These are phyloP conservation scores for Peromyscus aztecus DNA, from an alignment of 2,797 vertebrate genomes.

Conservation along the genomic window DNA sequence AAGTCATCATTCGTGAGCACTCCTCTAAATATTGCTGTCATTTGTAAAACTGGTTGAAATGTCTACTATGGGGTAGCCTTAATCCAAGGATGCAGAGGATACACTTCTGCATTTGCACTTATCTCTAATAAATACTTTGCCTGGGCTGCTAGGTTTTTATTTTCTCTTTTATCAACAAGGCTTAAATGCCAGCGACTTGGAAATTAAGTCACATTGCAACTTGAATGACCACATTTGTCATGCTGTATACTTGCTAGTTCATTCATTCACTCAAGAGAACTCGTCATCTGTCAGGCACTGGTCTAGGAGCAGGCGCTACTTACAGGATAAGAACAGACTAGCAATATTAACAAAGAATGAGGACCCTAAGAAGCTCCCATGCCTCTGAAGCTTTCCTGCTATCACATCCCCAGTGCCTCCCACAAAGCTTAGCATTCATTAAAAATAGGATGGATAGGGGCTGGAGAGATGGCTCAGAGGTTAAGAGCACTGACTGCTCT, in stretches of 20 bases:
- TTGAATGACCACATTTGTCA: neutral
- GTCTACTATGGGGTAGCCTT: neutral
- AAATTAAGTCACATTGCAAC: neutral
- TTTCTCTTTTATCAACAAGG: constrained; percentile 54
- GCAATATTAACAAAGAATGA: neutral
- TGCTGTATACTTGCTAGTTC: neutral
- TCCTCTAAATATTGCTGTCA: constrained; percentile 61
- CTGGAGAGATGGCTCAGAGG: too few relatives aligned
- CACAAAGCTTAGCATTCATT: neutral
- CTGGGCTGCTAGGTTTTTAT: constrained; percentile 32
- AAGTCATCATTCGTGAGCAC: constrained; percentile 45
- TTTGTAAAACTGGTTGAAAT: constrained; percentile 61
- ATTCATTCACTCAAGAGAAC: neutral
- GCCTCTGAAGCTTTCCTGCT: neutral
- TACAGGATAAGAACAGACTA: neutral
- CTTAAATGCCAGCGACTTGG: constrained; percentile 32
- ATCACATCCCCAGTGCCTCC: neutral
- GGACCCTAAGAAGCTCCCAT: neutral
- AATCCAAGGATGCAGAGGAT: constrained; percentile 10
- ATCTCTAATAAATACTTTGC: constrained; percentile 56
- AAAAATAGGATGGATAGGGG: constrained; percentile 39
- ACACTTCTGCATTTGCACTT: constrained; percentile 33
- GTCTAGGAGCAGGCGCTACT: neutral
- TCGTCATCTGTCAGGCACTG: neutral
- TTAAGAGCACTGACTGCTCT: too few relatives aligned